Conservation (phyloP, 2,113 vertebrate genomes). For the Larimichthys crocea region DNA sequence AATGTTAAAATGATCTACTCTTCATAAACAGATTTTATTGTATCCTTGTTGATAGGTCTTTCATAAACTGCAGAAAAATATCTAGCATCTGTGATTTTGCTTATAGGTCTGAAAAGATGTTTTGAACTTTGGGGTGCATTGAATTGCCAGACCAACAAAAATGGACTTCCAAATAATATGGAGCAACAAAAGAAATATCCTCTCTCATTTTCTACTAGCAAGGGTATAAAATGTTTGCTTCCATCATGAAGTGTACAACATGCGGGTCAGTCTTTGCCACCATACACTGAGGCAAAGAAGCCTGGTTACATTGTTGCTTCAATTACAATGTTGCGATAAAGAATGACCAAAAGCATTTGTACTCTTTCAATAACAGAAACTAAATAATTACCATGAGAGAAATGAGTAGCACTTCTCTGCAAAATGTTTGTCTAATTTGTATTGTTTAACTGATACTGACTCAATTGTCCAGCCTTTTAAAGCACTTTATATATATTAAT, state of each 20-base stretch:
- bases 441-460: background rate
- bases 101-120: background rate
- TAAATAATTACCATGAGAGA: background rate
- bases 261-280: background rate
- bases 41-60: background rate
- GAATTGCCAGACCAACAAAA: background rate
- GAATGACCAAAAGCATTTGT: background rate
- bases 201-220: background rate
- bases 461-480: background rate
- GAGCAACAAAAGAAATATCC: background rate
- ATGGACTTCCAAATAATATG: background rate
- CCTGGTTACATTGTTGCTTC: background rate
- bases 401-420: background rate
- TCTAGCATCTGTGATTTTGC: background rate
- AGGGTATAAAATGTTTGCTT: background rate
- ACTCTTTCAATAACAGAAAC: background rate
- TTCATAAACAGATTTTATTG: background rate
- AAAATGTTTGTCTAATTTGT: background rate
- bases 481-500: background rate
- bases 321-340: background rate
- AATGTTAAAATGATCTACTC: background rate
- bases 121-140: background rate
- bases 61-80: background rate
- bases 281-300: fast-evolving
- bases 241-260: background rate